Base-by-base conservation (phyloP, 2,888 invertebrate genomes). In the Cephus sareptanus region DNA sequence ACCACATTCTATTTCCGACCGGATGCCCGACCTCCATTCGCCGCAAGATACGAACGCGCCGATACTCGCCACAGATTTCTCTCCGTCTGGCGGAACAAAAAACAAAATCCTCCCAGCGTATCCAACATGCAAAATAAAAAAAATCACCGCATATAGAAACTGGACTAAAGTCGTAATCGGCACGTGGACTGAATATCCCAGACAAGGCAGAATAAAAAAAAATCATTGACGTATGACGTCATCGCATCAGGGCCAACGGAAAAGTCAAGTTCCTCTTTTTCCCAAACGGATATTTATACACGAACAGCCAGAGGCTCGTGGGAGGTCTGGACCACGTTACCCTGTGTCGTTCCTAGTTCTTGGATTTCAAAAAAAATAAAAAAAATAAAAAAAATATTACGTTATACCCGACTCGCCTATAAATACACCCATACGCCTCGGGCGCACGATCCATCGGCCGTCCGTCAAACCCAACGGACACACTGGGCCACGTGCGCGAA, bases 11-110 rank as follows among this genome's bases (percentile, higher is more conserved):
- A 81, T 80, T 79, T 80, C 80, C 79, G 80, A 74, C 79, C 81
- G 81, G 80, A 83, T 79, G 70, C 75, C 77, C 81, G 80, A 81
- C 80, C 79, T 75, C 79, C 74, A 81, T 83, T 76, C 77, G 9
- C 23, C 56, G 23, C 56, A 56, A 56, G 56, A 56, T 56, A 23
- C 56, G 56, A 56, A 56, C 1, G 2, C 56, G 23, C 56, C 56
- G 56, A 56, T 56, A 56, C 23, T 9, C 40, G 23, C 40, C 56
- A 23, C 56, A 56, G 56, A 56, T 56, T 23, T 56, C 56, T 56
- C 23, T 40, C 15, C 2, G 40, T 23, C 23, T 9, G 6, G 56
- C 56, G 56, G 0, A 56, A 56, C 23, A 1, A 56, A 56, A 56
- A 40, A 40, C 23, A 40, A 40, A 15, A 1, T 56, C 56, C 6